Base-by-base conservation (phyloP, 2,888 invertebrate species). In the Aphidoletes aphidimyza region DNA sequence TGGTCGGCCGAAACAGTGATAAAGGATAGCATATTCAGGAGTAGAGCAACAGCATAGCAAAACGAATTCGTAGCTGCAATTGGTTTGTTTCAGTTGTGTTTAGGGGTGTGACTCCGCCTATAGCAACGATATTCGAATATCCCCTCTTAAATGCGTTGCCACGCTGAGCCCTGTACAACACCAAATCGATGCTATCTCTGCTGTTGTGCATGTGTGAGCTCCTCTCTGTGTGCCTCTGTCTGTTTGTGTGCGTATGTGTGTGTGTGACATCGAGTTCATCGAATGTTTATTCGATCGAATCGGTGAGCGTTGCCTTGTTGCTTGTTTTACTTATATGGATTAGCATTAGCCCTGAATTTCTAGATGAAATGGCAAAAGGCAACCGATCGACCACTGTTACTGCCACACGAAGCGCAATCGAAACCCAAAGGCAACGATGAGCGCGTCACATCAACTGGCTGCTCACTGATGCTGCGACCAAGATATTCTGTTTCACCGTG, bases 101-200 rank as follows among this genome's bases (percentile, higher is more conserved):
- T 69, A 69, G 34, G 69, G 69, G 34, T 69, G 34, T 69, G 30
- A 69, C 69, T 69, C 69, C 69, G 69, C 69, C 69, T 69, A 69
- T 69, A 34, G 30, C 34, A 30, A 69, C 34, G 69, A 5, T 14
- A 30, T 26, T 14, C 69, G 30, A 30, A 6, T 14, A 69, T 69
- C 69, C 69, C 69, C 69, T 30, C 69, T 69, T 14, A 6, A 17
- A 69, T 30, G 14, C 9, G 69, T 69, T 69, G 69, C 69, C 69
- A 69, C 69, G 69, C n/a, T n/a, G n/a, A n/a, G n/a, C n/a, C n/a
- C n/a, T n/a, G n/a, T n/a, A n/a, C 69, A 69, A 30, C 30, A 14
- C 1, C 9, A 69, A 69, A 69, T 54, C 69, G 2, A 30, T 69
- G 69, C 69, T 42, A 6, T 42, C 8, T 42, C 42, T 42, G 14